A percentile compares a stretch with the other conserved stretches of the same genome.
Conservation (phyloP, 2,888 invertebrate species). For the Phlogophora meticulosa region DNA sequence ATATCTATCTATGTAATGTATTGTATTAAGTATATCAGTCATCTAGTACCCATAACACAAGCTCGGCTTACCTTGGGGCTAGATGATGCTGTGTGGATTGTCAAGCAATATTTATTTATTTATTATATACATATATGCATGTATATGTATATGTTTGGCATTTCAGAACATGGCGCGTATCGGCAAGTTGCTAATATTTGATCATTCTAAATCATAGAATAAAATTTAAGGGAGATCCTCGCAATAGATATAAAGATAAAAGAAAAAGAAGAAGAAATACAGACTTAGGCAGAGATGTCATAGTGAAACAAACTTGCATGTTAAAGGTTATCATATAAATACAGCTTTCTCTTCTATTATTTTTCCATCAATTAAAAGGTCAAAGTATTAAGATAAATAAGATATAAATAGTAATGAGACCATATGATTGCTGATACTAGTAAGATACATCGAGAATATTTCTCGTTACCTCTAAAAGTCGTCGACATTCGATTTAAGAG, state of each 20-base stretch:
- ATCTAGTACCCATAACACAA: too few relatives aligned
- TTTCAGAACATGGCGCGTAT: too few relatives aligned
- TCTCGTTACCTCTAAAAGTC: constrained; percentile 25
- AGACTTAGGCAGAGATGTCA: not conserved
- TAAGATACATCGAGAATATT: constrained; percentile 33
- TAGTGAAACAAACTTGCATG: not conserved
- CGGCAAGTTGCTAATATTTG: too few relatives aligned
- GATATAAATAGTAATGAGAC: constrained; percentile 28
- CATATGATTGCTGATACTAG: constrained; percentile 27
- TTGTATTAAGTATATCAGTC: too few relatives aligned
- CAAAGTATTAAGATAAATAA: constrained; percentile 11
- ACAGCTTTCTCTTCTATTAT: constrained; percentile 10
- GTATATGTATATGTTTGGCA: too few relatives aligned
- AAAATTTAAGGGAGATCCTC: too few relatives aligned
- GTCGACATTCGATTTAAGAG: constrained; percentile 22
- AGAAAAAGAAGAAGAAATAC: not conserved
- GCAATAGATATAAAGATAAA: not conserved
- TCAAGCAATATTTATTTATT: too few relatives aligned
- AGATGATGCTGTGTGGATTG: too few relatives aligned
- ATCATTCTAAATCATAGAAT: not conserved
- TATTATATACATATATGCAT: too few relatives aligned
- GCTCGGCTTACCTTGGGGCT: too few relatives aligned
- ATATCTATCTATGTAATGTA: too few relatives aligned
- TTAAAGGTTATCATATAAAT: constrained; percentile 8
- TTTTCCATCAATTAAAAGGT: constrained; percentile 22